Base-by-base conservation (phyloP, 2,888 invertebrate genomes). In the Apamea epomidion region DNA sequence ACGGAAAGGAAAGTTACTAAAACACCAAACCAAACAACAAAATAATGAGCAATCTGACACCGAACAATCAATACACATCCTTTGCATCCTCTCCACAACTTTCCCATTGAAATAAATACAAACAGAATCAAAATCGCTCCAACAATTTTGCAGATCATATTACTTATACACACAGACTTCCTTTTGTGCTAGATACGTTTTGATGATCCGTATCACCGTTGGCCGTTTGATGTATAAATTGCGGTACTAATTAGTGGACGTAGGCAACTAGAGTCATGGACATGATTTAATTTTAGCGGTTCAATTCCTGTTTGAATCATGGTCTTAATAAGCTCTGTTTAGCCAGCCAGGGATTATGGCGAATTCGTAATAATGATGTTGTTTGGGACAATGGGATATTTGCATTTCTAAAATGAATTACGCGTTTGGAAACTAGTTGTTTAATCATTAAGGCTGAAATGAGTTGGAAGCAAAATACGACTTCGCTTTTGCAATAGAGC, bases 171-270 rank as follows among this genome's bases (percentile, higher is more conserved):
- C 37, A 84, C 83, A 84, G 81, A 83, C 81, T 89, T 89, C 85
- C 87, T 86, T 90, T 88, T 86, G 86, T 82, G 75, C 82, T 86
- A 88, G 84, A 88, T 87, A 84, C 78, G 84, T 90, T 89, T 88
- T 85, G 82, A 89, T 89, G 88, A 87, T 85, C 88, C 83, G 87
- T 89, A 91, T 91, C 91, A 87, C 88, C 83, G 86, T 88, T 88
- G 82, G 77, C 81, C 84, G 83, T 90, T 89, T 91, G 89, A 91
- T 87, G 88, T 88, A 84, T 86, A 89, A 87, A 91, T 89, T 91
- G 91, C 76, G 84, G 74, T 85, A 80, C 90, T 91, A 87, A 89
- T 91, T 90, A 90, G 87, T 87, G 87, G 73, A 86, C 85, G 80
- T 83, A 77, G 82, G 89, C 84, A 84, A 79, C 87, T 88, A 86